Evolutionary conservation across 37 sponge, comb jelly and placozoan species (phyloP), one percentile per base, ranked within the genome.

Genomic region (Halichondria panicea): DNA sequence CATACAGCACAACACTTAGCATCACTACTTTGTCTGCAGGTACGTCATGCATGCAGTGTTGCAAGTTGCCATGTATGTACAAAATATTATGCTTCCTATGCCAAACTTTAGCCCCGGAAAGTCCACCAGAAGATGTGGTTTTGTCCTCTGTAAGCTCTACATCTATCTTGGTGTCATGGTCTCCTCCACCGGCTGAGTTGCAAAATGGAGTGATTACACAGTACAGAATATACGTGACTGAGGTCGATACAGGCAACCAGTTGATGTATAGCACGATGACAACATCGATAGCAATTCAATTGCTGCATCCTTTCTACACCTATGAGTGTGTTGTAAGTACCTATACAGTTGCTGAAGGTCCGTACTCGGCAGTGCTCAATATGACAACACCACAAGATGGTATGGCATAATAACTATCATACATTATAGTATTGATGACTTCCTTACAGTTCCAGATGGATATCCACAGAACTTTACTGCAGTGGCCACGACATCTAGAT

Each of bases 301-400:
- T 41, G 19, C 84, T 83, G 19, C 85, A 84, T 44, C 85, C 85
- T 27, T 42, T 62, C 41, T 77, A 84, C 60, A 84, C 85, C 31
- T 84, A 84, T 32, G 3, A 32, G 7, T 33, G 37, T 42, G 15
- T 46, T 44, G 63, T 75, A 15, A 46, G 46, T 21, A 63, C 76
- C 22, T 28, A 3, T 0, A 75, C 76, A n/a, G 46, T 38, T 34
- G 76, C 40, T 7, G 6, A 31, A n/a, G 76, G 76, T 32, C 76
- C 76, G 4, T 60, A n/a, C 63, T 43, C 36, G 18, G 19, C 6
- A 33, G 0, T 31, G 24, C 19, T 38, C 0, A 39, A n/a, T 9
- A 46, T 40, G 13, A 21, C 7, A 41, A 60, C 63, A 0, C 45
- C 7, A 25, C 45, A 75, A 60, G 63, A 41, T 39, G 39, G 76